Base-by-base conservation (phyloP, 2,113 vertebrate genomes). In the Dipodomys merriami region DNA sequence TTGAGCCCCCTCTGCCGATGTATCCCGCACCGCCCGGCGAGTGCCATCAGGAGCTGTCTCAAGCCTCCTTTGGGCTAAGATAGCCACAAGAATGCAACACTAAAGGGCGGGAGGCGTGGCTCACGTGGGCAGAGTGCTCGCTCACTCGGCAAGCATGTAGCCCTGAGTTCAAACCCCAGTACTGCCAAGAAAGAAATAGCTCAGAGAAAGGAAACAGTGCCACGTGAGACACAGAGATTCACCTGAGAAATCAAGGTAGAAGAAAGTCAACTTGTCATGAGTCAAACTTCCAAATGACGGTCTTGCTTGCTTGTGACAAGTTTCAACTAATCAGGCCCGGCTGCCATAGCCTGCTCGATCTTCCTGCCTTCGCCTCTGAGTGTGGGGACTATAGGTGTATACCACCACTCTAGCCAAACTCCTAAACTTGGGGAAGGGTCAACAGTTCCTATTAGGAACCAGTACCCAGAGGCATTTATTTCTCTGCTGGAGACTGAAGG, bases 61-160 rank as follows among this genome's bases (percentile, higher is more conserved):
- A 9, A 1, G 22, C 33, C 82, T 65, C 69, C 1, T 1, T 1
- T 1, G 0, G 0, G 29, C 25, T 2, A 2, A 10, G 11, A 60
- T 33, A 27, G 15, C 27, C 39, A 4, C 0, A 0, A 39, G 62
- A 27, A 35, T 9, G 18, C 53, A 77, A 23, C 15, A 57, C 19
- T 64, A 1, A 64, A 25, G 62, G 62, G 62, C 20, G 1, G 22
- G 62, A 57, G 62, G 20, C 9, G 23, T 64, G 62, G 62, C 62
- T 64, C 62, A 64, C 5, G 22, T 8, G 62, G 62, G 62, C 7
- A 64, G 20, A 64, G 62, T 25, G 23, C 62, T 25, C 23, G 62
- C 22, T 25, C 23, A 64, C 22, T 25, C 23, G 23, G 62, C 5
- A 64, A 23, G 62, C 20, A 9, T 8, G 6, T 7, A 12, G 62